Percentiles rank a stretch among this genome's conserved stretches.
phyloP scores from a whole-genome alignment of 2,888 invertebrate genomes.

The Tryphoninae sp. region DNA sequence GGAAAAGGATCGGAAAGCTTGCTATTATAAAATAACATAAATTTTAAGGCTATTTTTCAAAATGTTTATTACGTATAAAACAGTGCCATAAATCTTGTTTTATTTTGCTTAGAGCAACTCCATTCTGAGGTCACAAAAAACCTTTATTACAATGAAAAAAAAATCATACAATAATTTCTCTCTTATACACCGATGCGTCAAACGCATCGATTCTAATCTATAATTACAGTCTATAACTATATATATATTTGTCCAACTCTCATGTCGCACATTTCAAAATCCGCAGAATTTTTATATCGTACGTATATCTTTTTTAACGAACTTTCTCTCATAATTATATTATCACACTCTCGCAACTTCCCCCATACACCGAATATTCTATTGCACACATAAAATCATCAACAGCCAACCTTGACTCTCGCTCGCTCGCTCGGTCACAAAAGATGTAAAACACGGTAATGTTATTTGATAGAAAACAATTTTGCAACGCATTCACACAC shows the following conservation, averaged over 20 bases:
- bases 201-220: constrained; percentile 25
- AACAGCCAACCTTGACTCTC: constrained; percentile 29
- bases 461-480: constrained; percentile 54
- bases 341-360: constrained; percentile 23
- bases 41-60: constrained; percentile 45
- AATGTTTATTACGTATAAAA: constrained; percentile 59
- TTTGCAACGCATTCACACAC: constrained; percentile 41
- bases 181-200: constrained; percentile 43
- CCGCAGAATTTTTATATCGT: constrained; percentile 12
- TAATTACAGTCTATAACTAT: constrained; percentile 18
- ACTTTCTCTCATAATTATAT: constrained; percentile 5
- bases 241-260: constrained; percentile 11
- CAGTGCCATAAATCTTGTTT: constrained; percentile 56
- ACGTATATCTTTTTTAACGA: background rate
- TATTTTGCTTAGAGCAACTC: constrained; percentile 32
- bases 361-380: constrained; percentile 21
- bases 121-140: constrained; percentile 24
- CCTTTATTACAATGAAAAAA: constrained; percentile 28
- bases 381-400: constrained; percentile 55
- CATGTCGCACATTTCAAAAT: constrained; percentile 17
- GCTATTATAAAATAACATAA: background rate
- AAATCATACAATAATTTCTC: constrained; percentile 48
- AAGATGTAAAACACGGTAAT: constrained; percentile 64
- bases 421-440: constrained; percentile 30
- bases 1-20: background rate